phyloP scores from a whole-genome alignment of 2,888 invertebrate genomes.

The Napeogenes sylphis region DNA sequence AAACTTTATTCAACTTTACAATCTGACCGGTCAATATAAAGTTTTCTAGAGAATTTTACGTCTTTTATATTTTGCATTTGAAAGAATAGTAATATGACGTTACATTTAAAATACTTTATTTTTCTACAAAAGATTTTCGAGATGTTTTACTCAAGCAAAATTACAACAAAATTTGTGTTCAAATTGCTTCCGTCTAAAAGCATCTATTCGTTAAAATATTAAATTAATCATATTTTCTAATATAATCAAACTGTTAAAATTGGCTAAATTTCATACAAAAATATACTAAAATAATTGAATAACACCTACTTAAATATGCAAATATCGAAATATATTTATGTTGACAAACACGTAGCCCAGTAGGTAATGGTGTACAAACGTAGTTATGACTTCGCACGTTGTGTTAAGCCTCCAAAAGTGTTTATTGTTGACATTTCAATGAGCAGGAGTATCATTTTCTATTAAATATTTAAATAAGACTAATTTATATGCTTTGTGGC shows the following conservation, averaged over 20 bases:
- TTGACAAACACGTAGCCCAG: background rate
- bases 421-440: constrained; percentile 1
- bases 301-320: too few relatives aligned
- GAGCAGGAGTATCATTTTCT: background rate
- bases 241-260: too few relatives aligned
- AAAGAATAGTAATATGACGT: constrained; percentile 28
- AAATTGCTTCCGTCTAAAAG: constrained; percentile 17
- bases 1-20: constrained; percentile 22
- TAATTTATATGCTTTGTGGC: background rate
- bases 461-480: constrained; percentile 4
- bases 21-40: constrained; percentile 27
- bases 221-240: too few relatives aligned
- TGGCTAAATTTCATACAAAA: too few relatives aligned
- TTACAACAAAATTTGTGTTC: constrained; percentile 27
- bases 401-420: constrained; percentile 6
- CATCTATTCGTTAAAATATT: too few relatives aligned
- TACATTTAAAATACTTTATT: constrained; percentile 30
- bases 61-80: constrained; percentile 31
- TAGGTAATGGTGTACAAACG: constrained; percentile 23
- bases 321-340: too few relatives aligned
- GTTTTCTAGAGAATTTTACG: constrained; percentile 29
- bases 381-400: constrained; percentile 22
- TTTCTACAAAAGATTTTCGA: constrained; percentile 20
- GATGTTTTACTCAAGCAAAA: constrained; percentile 19
- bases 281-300: too few relatives aligned